phyloP scores from a whole-genome alignment of 2,797 vertebrate species.

The Gallirallus australis region DNA sequence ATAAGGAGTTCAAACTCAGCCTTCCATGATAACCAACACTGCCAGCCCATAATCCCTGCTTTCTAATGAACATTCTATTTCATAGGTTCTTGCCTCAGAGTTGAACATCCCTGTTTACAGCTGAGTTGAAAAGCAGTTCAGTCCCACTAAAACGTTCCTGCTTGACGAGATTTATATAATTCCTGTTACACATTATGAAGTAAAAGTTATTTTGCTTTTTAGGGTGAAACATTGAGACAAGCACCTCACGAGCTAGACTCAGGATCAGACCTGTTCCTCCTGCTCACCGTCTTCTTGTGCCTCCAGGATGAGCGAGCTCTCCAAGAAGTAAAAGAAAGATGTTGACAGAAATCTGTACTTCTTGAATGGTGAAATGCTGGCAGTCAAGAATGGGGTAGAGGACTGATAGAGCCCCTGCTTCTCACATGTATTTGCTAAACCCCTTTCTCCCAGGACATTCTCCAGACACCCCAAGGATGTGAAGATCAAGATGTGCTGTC shows the following conservation, averaged over 20 bases:
- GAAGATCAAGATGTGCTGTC: background rate
- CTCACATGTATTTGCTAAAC: accelerated
- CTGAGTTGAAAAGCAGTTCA: conserved; percentile 18
- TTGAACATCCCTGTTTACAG: conserved; percentile 44
- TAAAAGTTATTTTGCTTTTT: conserved; percentile 6
- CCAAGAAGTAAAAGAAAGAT: background rate
- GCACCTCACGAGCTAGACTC: background rate
- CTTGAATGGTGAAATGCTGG: background rate
- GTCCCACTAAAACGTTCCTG: background rate
- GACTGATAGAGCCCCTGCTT: background rate
- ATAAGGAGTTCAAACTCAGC: background rate
- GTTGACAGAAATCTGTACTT: background rate
- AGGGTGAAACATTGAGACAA: background rate
- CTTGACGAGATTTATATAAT: background rate
- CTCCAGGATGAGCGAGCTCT: background rate
- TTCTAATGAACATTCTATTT: conserved; percentile 28
- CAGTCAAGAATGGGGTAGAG: background rate
- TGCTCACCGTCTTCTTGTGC: background rate
- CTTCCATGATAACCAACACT: background rate
- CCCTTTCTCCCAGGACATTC: background rate
- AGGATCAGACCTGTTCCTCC: background rate
- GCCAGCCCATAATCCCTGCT: background rate
- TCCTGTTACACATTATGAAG: background rate
- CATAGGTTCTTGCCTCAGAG: background rate
- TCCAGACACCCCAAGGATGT: background rate